Base-by-base conservation (phyloP, 2,888 invertebrate genomes). In the Crepidodera aurea region DNA sequence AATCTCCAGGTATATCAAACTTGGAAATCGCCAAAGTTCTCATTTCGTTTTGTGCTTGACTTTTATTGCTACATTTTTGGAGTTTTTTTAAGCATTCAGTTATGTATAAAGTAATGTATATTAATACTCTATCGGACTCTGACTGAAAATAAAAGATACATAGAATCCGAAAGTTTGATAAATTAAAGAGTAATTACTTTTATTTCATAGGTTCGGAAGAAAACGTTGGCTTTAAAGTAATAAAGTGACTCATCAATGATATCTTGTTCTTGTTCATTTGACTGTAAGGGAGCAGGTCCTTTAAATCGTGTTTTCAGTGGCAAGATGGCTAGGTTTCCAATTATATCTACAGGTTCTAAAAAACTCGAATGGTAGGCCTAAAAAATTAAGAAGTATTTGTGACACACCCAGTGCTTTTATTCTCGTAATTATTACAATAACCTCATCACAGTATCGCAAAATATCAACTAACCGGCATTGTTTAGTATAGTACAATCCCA, bases 161-260 rank as follows among this genome's bases (percentile, higher is more conserved):
- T 39, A 16, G 7, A 7, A 39, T 15, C 1, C 8, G 12, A 13
- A 5, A 16, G 8, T 12, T 2, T 1, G 1, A 42, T 13, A 46
- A 19, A 25, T 54, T 44, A 15, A 5, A 34, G n/a, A 60, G n/a
- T 12, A 62, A 56, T 72, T 82, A 94, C 95, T 88, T 98, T 98
- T 64, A 99, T 96, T 85, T 99, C 98, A 82, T 98, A 99, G 29
- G 96, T 98, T 71, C 98, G 89, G 81, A 99, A 99, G 83, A 99
- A 99, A 0, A 99, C 97, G 83, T 99, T 99, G 0, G 99, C 98
- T 84, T 97, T 98, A 82, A 99, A 99, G 81, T 89, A 99, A 77
- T 92, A 93, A 29, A 99, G 85, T 54, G 98, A 94, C 85, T 99
- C 99, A 82, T 99, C 99, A 71, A 99, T 92, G 67, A 99, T 93